Base-by-base conservation (phyloP, 2,113 vertebrate species). In the Setophaga coronata region DNA sequence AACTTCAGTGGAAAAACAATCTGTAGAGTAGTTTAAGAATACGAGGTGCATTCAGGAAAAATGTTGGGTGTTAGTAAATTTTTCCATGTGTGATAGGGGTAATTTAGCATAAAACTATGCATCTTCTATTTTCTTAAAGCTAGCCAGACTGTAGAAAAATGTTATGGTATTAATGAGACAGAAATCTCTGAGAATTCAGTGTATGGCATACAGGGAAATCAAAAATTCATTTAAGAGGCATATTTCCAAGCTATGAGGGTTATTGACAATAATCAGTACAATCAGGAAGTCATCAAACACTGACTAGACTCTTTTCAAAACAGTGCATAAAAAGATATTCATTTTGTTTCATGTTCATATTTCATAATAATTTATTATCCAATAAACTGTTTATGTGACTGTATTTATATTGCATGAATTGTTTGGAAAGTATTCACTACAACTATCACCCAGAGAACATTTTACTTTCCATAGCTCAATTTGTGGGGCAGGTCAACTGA, bases 181-280 rank as follows among this genome's bases (percentile, higher is more conserved):
- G 36, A 72, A 88, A 82, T 60, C 79, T 65, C 76, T 24, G 80
- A 87, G 76, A 89, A 95, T 81, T 79, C 73, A 56, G 42, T 33
- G 58, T 43, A 50, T 4, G 67, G 76, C 56, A 61, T 72, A 66
- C 0, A 83, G 65, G 67, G 77, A 96, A 95, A 94, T 94, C 4
- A 94, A 94, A 96, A 91, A 83, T 57, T 87, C 92, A 94, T 93
- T 90, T 93, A 72, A 66, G 72, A 94, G 64, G 61, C 73, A 64
- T 64, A 90, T 92, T 93, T 62, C 82, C 34, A 62, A 89, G 51
- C 16, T 67, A 20, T 50, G 26, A 82, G 60, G 45, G 36, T 77
- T 87, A 50, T 33, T 78, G 82, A 78, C 64, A 88, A 78, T 45
- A 90, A 70, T 66, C 50, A 74, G 36, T 33, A 33, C 38, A 50